Base-by-base conservation (phyloP, 1,140 invertebrate species). In the Drosophila quadrilineata region DNA sequence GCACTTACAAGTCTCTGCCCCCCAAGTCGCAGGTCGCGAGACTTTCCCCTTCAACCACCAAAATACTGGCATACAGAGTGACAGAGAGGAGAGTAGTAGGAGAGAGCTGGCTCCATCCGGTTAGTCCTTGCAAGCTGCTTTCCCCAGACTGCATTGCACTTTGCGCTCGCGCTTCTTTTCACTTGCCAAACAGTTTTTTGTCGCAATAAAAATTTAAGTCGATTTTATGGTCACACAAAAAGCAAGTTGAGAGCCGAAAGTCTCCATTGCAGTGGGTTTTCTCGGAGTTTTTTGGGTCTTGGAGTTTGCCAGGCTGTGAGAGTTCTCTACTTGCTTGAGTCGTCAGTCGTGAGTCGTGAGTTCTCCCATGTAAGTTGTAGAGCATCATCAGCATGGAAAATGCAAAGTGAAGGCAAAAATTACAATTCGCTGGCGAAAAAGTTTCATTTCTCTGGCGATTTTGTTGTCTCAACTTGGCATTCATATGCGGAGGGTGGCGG, bases 131-230 rank as follows among this genome's bases (percentile, higher is more conserved):
- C 10, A 28, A 26, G 9, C 28, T 12, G 26, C 26, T 40, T 41
- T 12, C 21, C 40, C 45, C n/a, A n/a, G 52, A 66, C 16, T 29
- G 48, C 62, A 31, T 56, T 66, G 67, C 71, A 73, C 67, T 73
- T 72, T 70, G 70, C 66, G 45, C 49, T 22, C 29, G 53, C 33
- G 46, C 59, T 68, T 69, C 59, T 64, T 75, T 70, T 65, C 71
- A 65, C 70, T 70, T 66, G 63, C 43, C 46, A 48, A 65, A 59
- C 68, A 66, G 52, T 77, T 77, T 68, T 76, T 77, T 77, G 58
- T 76, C 48, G 71, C 74, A 77, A 80, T 80, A 77, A 80, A 80
- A 80, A 80, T 80, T 74, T 74, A 80, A 77, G 75, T 80, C 74
- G 75, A 80, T 80, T 77, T 80, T 80, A 80, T 80, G 75, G 71